A percentile compares a stretch with the other conserved stretches of the same genome.
These are phyloP conservation scores for Gymnocheta viridis DNA, from an alignment of 2,888 invertebrate genomes.

Conservation along the genomic window DNA sequence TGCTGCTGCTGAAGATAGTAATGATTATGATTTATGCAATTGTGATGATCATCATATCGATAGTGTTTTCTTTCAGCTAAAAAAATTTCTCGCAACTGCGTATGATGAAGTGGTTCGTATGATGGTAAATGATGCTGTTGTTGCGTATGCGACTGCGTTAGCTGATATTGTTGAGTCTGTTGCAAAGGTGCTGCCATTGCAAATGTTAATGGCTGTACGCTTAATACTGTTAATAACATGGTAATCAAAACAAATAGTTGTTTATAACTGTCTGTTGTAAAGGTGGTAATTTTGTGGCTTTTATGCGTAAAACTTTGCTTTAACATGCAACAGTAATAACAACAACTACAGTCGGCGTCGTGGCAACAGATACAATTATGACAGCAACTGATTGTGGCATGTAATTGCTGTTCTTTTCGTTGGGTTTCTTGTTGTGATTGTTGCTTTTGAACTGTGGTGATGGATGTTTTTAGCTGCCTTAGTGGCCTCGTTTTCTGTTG, in stretches of 20 bases:
- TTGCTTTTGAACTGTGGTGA: neutral
- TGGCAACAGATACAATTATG: slow-evolving; percentile 59
- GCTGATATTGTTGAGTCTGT: slow-evolving; percentile 22
- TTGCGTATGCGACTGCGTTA: slow-evolving; percentile 19
- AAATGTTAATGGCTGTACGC: slow-evolving; percentile 65
- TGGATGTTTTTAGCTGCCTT: slow-evolving; percentile 37
- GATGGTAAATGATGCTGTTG: slow-evolving; percentile 46
- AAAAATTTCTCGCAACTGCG: slow-evolving; percentile 45
- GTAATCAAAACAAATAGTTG: slow-evolving; percentile 67
- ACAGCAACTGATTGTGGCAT: slow-evolving; percentile 48
- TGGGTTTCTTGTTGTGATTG: slow-evolving; percentile 40
- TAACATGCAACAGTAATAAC: slow-evolving; percentile 57
- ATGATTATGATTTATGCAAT: slow-evolving; percentile 34
- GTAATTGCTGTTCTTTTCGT: slow-evolving; percentile 60
- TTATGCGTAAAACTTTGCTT: slow-evolving; percentile 59
- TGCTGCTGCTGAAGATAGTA: slow-evolving; percentile 19
- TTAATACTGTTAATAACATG: slow-evolving; percentile 72
- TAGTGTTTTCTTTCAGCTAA: slow-evolving; percentile 36
- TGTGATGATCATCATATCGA: slow-evolving; percentile 16
- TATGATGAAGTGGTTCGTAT: slow-evolving; percentile 11
- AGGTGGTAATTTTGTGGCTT: slow-evolving; percentile 65
- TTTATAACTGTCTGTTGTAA: slow-evolving; percentile 65
- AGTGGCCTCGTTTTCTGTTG: slow-evolving; percentile 26
- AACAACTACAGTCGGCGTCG: slow-evolving; percentile 35
- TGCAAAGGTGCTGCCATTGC: slow-evolving; percentile 62